Evolutionary conservation across 2,797 vertebrate species (phyloP).

Genomic region (Protonibea diacanthus): DNA sequence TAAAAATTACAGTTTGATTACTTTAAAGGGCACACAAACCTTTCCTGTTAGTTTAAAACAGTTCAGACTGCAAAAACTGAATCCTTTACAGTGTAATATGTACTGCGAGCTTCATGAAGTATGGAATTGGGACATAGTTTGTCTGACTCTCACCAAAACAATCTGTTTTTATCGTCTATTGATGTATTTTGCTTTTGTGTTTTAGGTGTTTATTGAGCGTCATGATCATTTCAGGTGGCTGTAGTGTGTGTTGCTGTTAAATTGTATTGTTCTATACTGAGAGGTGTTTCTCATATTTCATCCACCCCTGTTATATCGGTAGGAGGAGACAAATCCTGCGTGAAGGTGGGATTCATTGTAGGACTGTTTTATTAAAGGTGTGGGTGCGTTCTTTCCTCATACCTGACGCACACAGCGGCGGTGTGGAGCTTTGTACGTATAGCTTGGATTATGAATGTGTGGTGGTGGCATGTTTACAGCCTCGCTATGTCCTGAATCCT

Average conservation of each 20-base stretch:
- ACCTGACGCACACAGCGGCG: background rate
- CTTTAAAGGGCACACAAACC: background rate
- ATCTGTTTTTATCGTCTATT: background rate
- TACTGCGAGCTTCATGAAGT: background rate
- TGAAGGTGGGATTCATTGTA: background rate
- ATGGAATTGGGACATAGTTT: background rate
- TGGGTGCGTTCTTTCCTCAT: background rate
- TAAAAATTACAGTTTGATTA: background rate
- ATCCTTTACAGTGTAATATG: too few species aligned
- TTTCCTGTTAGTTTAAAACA: background rate
- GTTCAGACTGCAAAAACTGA: background rate
- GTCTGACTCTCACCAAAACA: background rate
- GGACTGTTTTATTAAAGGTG: background rate
- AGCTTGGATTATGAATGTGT: constrained; percentile 21
- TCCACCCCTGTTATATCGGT: background rate
- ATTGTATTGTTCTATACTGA: background rate
- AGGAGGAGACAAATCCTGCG: background rate
- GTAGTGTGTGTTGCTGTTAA: background rate
- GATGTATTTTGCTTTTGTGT: background rate
- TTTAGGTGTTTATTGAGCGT: background rate
- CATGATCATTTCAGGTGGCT: background rate
- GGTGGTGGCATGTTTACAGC: constrained; percentile 42
- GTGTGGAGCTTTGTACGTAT: constrained; percentile 6
- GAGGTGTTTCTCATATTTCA: background rate
- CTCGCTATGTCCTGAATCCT: constrained; percentile 35